Evolutionary conservation across 2,113 vertebrate species (phyloP), one percentile per base, ranked within the genome.

Genomic region (Crotophaga sulcirostris): DNA sequence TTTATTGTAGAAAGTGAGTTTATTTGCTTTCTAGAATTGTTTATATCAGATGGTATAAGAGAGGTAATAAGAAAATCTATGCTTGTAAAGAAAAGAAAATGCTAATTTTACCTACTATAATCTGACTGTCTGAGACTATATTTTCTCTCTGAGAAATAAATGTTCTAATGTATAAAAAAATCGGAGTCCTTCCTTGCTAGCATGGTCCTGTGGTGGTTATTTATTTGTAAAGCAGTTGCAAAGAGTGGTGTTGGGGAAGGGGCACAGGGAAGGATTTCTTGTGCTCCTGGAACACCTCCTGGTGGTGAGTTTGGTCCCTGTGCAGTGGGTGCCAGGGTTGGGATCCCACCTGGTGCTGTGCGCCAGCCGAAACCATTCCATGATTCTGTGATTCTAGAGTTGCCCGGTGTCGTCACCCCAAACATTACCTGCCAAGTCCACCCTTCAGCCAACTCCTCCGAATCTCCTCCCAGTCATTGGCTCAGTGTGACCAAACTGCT

Each of bases 71-170:
- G 90, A 98, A 97, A 98, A 98, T 98, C 98, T 99, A 99, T 98
- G 98, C 99, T 99, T 99, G 98, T 99, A 99, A 98, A 99, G 98
- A 98, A 97, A 98, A 98, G 96, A 97, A 98, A 97, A 95, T 97
- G 98, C 98, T 98, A 98, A 98, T 99, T 99, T 99, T 98, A 99
- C 98, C 98, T 98, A 98, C 98, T 98, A 98, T 98, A 98, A 98
- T 97, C 98, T 98, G 98, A 98, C 96, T 98, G 98, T 99, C 98
- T 98, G 97, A 98, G 99, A 97, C 97, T 98, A 98, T 99, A 98
- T 99, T 99, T 99, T 99, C 99, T 99, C 97, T 98, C 98, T 96
- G 98, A 99, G 98, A 98, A 99, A 99, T 98, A 98, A 99, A 99
- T 98, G 98, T 98, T 99, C 97, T 98, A 98, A 98, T 97, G 97